A percentile compares a stretch with the other conserved stretches of the same genome.
phyloP scores from a whole-genome alignment of 2,797 vertebrate genomes.

The Emydoidea blandingii region DNA sequence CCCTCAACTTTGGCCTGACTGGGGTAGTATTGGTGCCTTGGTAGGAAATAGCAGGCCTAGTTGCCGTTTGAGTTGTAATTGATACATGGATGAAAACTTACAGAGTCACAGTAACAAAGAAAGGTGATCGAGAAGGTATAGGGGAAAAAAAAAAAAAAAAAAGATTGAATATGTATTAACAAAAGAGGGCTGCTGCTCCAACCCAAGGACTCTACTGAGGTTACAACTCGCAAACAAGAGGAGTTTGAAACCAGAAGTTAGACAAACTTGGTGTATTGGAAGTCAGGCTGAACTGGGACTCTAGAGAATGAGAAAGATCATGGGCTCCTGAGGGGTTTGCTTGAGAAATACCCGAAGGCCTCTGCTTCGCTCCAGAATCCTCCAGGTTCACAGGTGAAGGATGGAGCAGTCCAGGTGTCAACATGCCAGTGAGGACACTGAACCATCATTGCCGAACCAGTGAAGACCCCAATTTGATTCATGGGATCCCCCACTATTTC shows the following conservation, averaged over 20 bases:
- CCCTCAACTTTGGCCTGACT: neutral
- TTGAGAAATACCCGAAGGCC: neutral
- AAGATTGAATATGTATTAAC: neutral
- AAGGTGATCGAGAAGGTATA: neutral
- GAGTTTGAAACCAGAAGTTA: neutral
- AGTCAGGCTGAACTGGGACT: neutral
- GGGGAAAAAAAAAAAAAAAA: neutral
- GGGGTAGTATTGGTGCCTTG: neutral
- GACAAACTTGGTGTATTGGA: neutral
- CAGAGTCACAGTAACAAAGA: neutral
- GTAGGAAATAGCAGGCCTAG: neutral
- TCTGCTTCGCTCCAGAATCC: neutral
- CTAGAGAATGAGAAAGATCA: neutral
- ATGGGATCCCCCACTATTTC: neutral
- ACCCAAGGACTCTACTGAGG: neutral
- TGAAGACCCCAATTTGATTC: neutral
- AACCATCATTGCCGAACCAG: neutral
- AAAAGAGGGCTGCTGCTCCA: neutral
- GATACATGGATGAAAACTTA: neutral
- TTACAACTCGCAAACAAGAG: neutral
- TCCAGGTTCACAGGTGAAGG: neutral
- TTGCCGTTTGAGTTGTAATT: neutral
- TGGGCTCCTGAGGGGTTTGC: neutral
- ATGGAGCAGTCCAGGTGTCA: neutral
- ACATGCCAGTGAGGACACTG: neutral